Evolutionary conservation across 2,888 invertebrate genomes (phyloP), one percentile per base, ranked within the genome.

Genomic region (Epistrophe grossulariae): DNA sequence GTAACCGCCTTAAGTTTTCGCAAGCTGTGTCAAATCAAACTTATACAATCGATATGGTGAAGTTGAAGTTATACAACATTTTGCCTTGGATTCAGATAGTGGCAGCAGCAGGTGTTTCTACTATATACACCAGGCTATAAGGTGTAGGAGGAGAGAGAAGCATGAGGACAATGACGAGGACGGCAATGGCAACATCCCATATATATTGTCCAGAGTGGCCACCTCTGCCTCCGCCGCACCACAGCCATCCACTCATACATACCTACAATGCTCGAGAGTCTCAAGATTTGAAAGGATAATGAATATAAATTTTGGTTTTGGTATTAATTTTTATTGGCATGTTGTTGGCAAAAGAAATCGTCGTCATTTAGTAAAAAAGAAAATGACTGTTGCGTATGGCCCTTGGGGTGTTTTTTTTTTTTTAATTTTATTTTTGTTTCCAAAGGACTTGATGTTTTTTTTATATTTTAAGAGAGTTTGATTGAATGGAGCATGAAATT

Each of bases 1-100:
- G 87, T 87, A 68, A 76, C 84, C 88, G 84, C 88, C 84, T 88
- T 77, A 45, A 80, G 24, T 80, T 80, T 80, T 80, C 80, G 79
- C 84, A 72, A 72, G 83, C 87, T 87, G 87, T 87, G 87, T 87
- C 87, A 87, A 87, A 87, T 83, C 87, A 79, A 76, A 87, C 70
- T 70, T 70, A 55, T 71, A 62, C 71, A 87, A 87, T 87, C 87
- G 84, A 87, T n/a, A n/a, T 87, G 84, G 66, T 71, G 73, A 24
- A 24, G 55, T 66, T 38, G 55, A 40, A 52, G 60, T 62, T 77
- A 64, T 35, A 68, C 50, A 68, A 68, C 8, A 66, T 31, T 66
- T 35, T 35, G 35, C 35, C 68, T 68, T 62, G 24, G 24, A 19
- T 24, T 24, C 24, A 3, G 24, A 50, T 8, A 35, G 9, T 35